Evolutionary conservation across 2,113 vertebrate species (phyloP).

Genomic region (Takifugu flavidus): DNA sequence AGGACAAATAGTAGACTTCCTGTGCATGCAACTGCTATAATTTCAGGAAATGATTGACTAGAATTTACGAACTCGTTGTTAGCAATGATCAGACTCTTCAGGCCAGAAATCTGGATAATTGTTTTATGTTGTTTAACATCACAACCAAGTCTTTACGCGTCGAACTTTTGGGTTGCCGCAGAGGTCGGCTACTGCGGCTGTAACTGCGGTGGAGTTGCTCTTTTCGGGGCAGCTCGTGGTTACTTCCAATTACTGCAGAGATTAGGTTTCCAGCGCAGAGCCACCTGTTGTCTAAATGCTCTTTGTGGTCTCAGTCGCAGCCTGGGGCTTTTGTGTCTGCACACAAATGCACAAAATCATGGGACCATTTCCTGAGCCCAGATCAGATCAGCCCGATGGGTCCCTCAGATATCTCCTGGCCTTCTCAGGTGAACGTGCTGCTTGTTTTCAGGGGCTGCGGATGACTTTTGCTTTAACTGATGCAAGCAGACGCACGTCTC

Average conservation of each 20-base stretch:
- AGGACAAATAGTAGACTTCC: too few species aligned
- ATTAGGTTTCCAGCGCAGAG: constrained; percentile 38
- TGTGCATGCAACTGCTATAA: too few species aligned
- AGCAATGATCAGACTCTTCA: too few species aligned
- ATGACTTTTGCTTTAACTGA: neutral
- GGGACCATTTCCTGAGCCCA: constrained; percentile 44
- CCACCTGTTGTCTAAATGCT: constrained; percentile 39
- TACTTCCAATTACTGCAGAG: constrained; percentile 28
- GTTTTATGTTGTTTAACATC: too few species aligned
- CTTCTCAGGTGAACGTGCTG: constrained; percentile 28
- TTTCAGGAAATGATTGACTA: too few species aligned
- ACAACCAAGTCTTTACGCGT: too few species aligned
- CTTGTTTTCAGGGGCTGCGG: neutral
- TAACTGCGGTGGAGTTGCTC: neutral
- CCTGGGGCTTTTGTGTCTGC: constrained; percentile 41
- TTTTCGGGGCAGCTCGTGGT: constrained; percentile 1
- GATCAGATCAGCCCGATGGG: constrained; percentile 53
- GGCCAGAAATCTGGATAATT: too few species aligned
- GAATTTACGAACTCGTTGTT: too few species aligned
- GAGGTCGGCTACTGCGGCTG: neutral
- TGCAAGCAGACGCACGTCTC: constrained; percentile 1
- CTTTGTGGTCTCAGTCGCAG: constrained; percentile 33
- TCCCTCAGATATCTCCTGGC: constrained; percentile 29
- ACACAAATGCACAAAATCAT: constrained; percentile 33
- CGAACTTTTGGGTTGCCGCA: too few species aligned